Conservation (phyloP, 92 coral and sea anemone genomes). For the Porites rus region DNA sequence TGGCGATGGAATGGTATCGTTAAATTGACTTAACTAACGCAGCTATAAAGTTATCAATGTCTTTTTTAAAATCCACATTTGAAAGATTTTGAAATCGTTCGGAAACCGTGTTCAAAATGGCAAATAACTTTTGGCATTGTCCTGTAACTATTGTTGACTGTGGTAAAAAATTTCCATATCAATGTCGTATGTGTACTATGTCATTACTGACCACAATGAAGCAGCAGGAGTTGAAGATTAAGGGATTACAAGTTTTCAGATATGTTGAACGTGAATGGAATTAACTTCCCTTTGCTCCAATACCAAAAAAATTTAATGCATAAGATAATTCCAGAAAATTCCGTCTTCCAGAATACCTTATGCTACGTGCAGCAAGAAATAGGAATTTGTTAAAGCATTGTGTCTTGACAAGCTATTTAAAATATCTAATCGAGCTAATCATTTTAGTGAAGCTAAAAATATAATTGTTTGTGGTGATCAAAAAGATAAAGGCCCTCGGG, state of each 20-base stretch:
- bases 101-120: neutral
- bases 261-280: neutral
- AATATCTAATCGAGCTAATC: no score
- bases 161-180: constrained; percentile 21
- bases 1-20: neutral
- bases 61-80: neutral
- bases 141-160: neutral
- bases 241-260: neutral
- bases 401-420: no score
- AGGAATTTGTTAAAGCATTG: no score
- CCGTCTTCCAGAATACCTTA: no score
- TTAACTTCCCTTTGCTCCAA: neutral
- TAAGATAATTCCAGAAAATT: no score
- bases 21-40: neutral
- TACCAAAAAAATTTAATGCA: neutral
- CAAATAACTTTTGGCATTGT: constrained; percentile 10
- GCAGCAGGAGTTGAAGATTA: constrained; percentile 5
- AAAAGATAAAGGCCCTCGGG: no score
- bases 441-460: no score
- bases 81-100: neutral
- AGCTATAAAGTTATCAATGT: no score
- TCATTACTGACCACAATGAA: constrained; percentile 12
- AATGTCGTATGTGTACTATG: constrained; percentile 14
- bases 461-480: no score
- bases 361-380: no score